Conservation (phyloP, 2,888 invertebrate genomes). For the Herminia tarsipennalis region DNA sequence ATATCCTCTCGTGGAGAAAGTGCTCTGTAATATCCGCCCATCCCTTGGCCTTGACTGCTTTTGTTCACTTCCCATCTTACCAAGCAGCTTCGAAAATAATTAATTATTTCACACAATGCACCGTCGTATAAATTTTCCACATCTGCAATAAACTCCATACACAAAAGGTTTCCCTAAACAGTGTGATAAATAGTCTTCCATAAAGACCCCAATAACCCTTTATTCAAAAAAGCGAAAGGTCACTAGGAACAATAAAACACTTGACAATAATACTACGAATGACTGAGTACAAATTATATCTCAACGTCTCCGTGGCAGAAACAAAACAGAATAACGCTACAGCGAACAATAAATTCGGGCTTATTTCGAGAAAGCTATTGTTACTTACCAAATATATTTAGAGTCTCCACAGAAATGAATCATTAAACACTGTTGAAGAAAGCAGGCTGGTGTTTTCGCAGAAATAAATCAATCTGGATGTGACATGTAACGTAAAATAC, state of each 20-base stretch:
- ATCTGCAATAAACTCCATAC: too few relatives aligned
- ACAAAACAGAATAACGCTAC: conserved; percentile 27
- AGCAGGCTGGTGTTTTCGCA: conserved; percentile 12
- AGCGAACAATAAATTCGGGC: conserved; percentile 40
- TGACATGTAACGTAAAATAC: conserved; percentile 37
- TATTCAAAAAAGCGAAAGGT: conserved; percentile 12
- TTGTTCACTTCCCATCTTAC: too few relatives aligned
- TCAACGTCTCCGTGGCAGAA: conserved; percentile 10
- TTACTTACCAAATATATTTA: conserved; percentile 54
- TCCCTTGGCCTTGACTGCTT: too few relatives aligned
- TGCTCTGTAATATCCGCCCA: too few relatives aligned
- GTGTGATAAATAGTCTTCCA: not conserved
- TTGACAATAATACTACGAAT: conserved; percentile 26
- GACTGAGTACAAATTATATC: conserved; percentile 23
- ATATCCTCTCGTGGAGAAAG: too few relatives aligned
- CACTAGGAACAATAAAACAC: conserved; percentile 21
- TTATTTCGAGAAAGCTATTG: conserved; percentile 49
- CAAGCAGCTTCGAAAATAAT: too few relatives aligned
- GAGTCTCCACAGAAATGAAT: conserved; percentile 57
- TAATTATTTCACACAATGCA: too few relatives aligned
- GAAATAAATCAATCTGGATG: conserved; percentile 40
- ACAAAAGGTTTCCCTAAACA: too few relatives aligned
- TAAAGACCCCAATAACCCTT: conserved; percentile 8
- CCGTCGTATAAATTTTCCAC: too few relatives aligned
- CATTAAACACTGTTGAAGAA: conserved; percentile 51